Base-by-base conservation (phyloP, 2,888 invertebrate species). In the Lycocerus yunnanus region DNA sequence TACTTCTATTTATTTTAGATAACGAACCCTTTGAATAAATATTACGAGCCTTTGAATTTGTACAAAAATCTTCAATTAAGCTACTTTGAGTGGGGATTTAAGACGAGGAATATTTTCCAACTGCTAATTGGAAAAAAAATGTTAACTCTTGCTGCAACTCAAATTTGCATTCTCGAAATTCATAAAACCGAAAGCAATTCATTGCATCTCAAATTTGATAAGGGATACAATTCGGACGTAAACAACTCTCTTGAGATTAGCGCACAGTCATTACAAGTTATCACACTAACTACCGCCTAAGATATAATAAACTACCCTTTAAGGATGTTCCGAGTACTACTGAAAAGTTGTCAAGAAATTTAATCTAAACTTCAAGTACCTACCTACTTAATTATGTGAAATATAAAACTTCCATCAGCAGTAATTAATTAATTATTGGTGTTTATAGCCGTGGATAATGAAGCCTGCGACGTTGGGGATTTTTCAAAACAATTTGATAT, bases 221-320 rank as follows among this genome's bases (percentile, higher is more conserved):
- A 73, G 69, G 73, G 68, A 61, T 68, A 63, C 66, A 60, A 27
- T 58, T 63, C 58, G 69, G 66, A 73, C 73, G 60, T 67, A 73
- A 73, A 69, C 67, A 73, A 70, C 67, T 66, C 73, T 67, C 60
- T 27, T 20, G 73, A 67, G 73, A 67, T 43, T 21, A 66, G 69
- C 69, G 65, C 65, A 72, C 68, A 70, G 70, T 67, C 66, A 58
- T 18, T 69, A 68, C 61, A 68, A 73, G 63, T 73, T 73, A 73
- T 69, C 73, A 69, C 73, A 58, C 68, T 68, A 61, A 69, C 69
- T 72, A 68, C 68, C 43, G 58, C 65, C 70, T 58, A 18, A 20
- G 70, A 73, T 67, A 70, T 73, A 73, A 73, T 73, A 73, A 73
- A 73, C 70, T 66, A 58, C 69, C 69, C 73, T 69, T 68, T 65